These are phyloP conservation scores for Drosophila punjabiensis DNA, from an alignment of 1,140 invertebrate species.

Conservation along the genomic window DNA sequence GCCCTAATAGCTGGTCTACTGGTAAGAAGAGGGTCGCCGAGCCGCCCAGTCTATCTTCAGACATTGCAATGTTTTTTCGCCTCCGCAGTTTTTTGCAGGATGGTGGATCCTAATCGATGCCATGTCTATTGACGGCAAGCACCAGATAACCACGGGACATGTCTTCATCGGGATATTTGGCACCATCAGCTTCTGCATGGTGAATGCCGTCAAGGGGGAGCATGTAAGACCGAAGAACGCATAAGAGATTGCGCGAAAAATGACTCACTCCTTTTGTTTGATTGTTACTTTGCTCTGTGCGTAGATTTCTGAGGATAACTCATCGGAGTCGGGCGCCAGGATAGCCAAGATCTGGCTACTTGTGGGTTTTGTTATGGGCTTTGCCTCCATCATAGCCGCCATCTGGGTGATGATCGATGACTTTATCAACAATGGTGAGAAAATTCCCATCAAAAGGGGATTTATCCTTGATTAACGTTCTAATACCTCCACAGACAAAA, in stretches of 20 bases:
- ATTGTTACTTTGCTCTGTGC: conserved; percentile 1
- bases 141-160: conserved; percentile 90
- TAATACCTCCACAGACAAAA: conserved; percentile 58
- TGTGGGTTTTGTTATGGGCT: conserved; percentile 97
- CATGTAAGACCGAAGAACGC: conserved; percentile 87
- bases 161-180: conserved; percentile 97
- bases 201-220: conserved; percentile 98
- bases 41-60: background rate
- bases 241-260: conserved; percentile 16
- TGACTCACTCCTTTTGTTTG: conserved; percentile 58
- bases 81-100: conserved; percentile 93
- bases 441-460: background rate
- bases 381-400: conserved; percentile 97
- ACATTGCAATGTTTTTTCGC: conserved; percentile 14
- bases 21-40: conserved; percentile 86
- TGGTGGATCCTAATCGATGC: conserved; percentile 99
- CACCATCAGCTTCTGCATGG: conserved; percentile 97
- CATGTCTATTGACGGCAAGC: conserved; percentile 89
- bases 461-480: background rate
- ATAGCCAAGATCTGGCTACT: conserved; percentile 98
- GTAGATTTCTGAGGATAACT: conserved; percentile 80
- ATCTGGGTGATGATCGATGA: conserved; percentile 97
- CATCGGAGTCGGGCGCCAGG: conserved; percentile 88
- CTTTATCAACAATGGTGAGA: conserved; percentile 85
- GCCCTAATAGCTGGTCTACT: conserved; percentile 93